phyloP scores from a whole-genome alignment of 2,888 invertebrate genomes.

The Morpho achilles region DNA sequence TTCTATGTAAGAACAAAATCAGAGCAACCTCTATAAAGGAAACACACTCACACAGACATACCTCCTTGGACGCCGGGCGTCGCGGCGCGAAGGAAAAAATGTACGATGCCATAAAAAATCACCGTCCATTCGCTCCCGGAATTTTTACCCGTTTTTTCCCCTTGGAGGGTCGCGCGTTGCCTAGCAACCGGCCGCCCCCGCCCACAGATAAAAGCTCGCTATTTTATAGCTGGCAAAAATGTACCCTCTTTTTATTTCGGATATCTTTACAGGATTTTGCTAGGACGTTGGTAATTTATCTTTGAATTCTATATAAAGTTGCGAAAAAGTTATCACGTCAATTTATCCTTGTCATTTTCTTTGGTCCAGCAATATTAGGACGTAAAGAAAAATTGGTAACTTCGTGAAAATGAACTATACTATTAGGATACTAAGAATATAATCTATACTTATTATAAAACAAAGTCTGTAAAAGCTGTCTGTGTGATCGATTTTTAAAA shows the following conservation, averaged over 20 bases:
- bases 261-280: slow-evolving; percentile 11
- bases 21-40: slow-evolving; percentile 42
- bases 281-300: slow-evolving; percentile 2
- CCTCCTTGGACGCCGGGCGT: slow-evolving; percentile 41
- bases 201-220: slow-evolving; percentile 55
- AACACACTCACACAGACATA: slow-evolving; percentile 42
- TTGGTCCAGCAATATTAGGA: too few relatives aligned
- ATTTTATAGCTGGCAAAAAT: slow-evolving; percentile 57
- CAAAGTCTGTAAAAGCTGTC: too few relatives aligned
- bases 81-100: slow-evolving; percentile 73
- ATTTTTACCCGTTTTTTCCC: slow-evolving; percentile 79
- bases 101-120: slow-evolving; percentile 78
- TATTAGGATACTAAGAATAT: too few relatives aligned
- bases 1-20: too few relatives aligned
- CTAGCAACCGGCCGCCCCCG: slow-evolving; percentile 60
- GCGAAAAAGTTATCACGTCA: background rate
- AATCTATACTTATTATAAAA: too few relatives aligned
- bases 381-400: too few relatives aligned
- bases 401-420: too few relatives aligned
- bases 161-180: slow-evolving; percentile 70
- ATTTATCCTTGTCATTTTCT: too few relatives aligned
- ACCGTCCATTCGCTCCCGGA: slow-evolving; percentile 72
- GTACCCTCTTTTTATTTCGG: slow-evolving; percentile 31
- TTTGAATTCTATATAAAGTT: background rate
- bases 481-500: too few relatives aligned